Conservation (phyloP, 1,140 invertebrate species). For the Drosophila aff. region DNA sequence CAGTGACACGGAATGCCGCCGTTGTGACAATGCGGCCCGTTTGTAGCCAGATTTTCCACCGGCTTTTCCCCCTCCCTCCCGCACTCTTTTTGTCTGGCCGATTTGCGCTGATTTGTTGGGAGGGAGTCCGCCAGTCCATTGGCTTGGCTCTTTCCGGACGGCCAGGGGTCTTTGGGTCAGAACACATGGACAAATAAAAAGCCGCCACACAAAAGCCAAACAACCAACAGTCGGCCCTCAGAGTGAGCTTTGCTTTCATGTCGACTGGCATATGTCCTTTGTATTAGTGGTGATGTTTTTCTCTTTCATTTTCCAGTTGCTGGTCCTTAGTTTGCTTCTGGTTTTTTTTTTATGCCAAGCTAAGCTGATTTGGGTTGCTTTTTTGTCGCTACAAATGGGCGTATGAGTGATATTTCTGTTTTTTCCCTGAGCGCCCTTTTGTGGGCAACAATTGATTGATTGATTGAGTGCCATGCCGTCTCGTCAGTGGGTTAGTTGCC, state of each 20-base stretch:
- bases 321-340: slow-evolving; percentile 31
- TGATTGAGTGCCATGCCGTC: slow-evolving; percentile 63
- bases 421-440: slow-evolving; percentile 29
- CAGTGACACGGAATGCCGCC: slow-evolving; percentile 41
- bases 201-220: slow-evolving; percentile 51
- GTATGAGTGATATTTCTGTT: slow-evolving; percentile 62
- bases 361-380: slow-evolving; percentile 69
- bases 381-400: slow-evolving; percentile 63
- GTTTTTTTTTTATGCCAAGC: slow-evolving; percentile 18
- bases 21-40: slow-evolving; percentile 35
- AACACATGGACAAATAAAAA: slow-evolving; percentile 59
- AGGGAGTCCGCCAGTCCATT: slow-evolving; percentile 56
- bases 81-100: slow-evolving; percentile 54
- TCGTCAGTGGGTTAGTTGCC: slow-evolving; percentile 65
- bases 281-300: slow-evolving; percentile 37
- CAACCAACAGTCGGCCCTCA: slow-evolving; percentile 9
- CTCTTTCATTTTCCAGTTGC: slow-evolving; percentile 20
- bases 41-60: slow-evolving; percentile 32
- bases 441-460: slow-evolving; percentile 71
- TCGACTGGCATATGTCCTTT: slow-evolving; percentile 76
- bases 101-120: slow-evolving; percentile 78
- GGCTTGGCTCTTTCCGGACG: slow-evolving; percentile 63
- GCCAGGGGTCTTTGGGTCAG: slow-evolving; percentile 66
- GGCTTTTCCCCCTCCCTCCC: neutral
- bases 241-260: slow-evolving; percentile 62